A percentile compares a stretch with the other conserved stretches of the same genome.
Conservation (phyloP, 2,113 vertebrate genomes). For the Benitochromis conjunctus region DNA sequence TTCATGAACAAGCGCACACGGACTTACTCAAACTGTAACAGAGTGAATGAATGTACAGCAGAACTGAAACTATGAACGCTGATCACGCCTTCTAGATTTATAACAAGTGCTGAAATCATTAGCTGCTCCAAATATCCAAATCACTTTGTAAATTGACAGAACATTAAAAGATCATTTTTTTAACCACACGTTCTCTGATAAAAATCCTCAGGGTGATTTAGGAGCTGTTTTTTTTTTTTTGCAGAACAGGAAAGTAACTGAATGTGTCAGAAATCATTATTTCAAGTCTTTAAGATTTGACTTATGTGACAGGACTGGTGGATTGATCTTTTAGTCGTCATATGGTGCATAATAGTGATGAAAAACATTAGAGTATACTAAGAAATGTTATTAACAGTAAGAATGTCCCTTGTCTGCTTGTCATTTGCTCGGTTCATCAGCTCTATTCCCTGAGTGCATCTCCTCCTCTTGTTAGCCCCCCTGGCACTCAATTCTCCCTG, state of each 20-base stretch:
- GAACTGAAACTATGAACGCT: background rate
- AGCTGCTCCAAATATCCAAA: background rate
- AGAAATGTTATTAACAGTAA: background rate
- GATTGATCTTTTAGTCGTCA: background rate
- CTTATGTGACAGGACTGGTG: background rate
- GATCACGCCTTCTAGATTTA: background rate
- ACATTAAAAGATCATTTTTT: background rate
- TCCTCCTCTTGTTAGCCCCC: constrained; percentile 11
- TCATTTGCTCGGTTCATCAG: constrained; percentile 8
- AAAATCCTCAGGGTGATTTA: background rate
- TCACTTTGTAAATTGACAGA: background rate
- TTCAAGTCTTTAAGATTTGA: background rate
- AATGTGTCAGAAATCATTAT: background rate
- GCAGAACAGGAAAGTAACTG: background rate
- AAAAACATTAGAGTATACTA: background rate
- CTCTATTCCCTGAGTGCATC: background rate
- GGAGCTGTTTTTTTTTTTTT: background rate
- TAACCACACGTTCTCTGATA: background rate
- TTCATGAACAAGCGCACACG: background rate
- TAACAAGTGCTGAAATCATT: background rate
- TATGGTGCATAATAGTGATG: background rate
- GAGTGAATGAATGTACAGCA: background rate
- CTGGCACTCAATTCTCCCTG: constrained; percentile 8
- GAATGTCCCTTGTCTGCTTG: background rate
- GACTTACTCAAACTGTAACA: background rate